Percentiles rank a stretch among this genome's conserved stretches.
Evolutionary conservation across 2,797 vertebrate species (phyloP).

Genomic region (Xenops minutus): DNA sequence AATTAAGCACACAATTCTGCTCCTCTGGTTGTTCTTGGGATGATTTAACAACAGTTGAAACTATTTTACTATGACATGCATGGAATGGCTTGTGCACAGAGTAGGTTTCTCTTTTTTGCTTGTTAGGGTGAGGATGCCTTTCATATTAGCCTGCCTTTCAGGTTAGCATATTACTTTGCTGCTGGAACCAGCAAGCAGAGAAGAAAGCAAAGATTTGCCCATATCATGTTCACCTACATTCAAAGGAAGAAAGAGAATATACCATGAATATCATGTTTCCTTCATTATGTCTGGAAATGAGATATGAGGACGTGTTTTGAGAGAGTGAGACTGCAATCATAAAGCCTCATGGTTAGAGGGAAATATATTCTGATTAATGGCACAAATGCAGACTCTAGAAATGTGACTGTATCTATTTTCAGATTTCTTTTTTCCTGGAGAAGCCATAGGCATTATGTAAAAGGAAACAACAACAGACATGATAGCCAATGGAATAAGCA

Average conservation of each 20-base stretch:
- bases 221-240: neutral
- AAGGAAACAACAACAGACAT: neutral
- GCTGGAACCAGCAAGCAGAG: neutral
- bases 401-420: neutral
- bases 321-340: neutral
- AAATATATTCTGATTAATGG: neutral
- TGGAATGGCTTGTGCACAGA: neutral
- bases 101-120: neutral
- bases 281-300: neutral
- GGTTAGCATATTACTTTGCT: neutral
- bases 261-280: neutral
- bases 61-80: neutral
- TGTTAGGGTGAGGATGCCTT: neutral
- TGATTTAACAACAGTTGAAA: neutral
- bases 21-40: neutral
- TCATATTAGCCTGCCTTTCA: neutral
- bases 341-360: neutral
- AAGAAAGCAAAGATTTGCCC: neutral
- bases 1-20: neutral
- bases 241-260: neutral
- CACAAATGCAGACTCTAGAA: neutral
- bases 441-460: neutral
- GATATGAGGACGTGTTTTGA: neutral
- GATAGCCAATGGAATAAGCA: neutral
- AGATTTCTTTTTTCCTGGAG: neutral